Evolutionary conservation across 2,797 vertebrate species (phyloP).

Genomic region (Neostethus bicornis): DNA sequence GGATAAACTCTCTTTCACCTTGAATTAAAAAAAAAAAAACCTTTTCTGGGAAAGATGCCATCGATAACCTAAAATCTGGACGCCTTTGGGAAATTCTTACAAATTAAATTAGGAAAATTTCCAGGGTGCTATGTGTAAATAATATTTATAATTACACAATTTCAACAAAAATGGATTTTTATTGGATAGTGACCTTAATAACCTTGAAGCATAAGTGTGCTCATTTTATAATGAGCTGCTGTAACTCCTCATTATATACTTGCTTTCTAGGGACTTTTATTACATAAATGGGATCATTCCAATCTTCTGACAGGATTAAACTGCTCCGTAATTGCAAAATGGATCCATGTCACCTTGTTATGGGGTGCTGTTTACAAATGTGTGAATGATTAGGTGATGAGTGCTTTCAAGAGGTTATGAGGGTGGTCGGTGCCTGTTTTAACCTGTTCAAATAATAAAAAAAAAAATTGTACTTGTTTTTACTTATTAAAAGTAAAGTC

Average conservation of each 20-base stretch:
- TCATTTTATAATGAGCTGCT: slow-evolving; percentile 62
- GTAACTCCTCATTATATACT: slow-evolving; percentile 68
- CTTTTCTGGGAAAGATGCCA: too few relatives aligned
- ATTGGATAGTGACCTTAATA: slow-evolving; percentile 31
- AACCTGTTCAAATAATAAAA: too few relatives aligned
- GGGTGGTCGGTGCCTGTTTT: not conserved
- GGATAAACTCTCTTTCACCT: slow-evolving; percentile 41
- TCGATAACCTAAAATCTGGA: too few relatives aligned
- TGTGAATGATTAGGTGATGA: slow-evolving; percentile 10
- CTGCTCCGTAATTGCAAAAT: slow-evolving; percentile 70
- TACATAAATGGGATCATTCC: slow-evolving; percentile 71
- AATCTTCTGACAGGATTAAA: slow-evolving; percentile 74
- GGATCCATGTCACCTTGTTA: slow-evolving; percentile 56
- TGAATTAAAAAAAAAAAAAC: slow-evolving; percentile 24
- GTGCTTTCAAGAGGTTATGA: slow-evolving; percentile 1
- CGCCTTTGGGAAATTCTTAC: not conserved
- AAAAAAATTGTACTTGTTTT: too few relatives aligned
- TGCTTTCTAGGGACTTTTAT: slow-evolving; percentile 67
- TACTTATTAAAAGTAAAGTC: not conserved
- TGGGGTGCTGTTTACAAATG: slow-evolving; percentile 31
- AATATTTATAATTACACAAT: not conserved
- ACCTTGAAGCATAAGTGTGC: slow-evolving; percentile 61
- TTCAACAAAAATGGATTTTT: not conserved
- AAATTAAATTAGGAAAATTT: not conserved
- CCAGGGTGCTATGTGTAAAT: not conserved